Base-by-base conservation (phyloP, 2,888 invertebrate species). In the Metopia argyrocephala region DNA sequence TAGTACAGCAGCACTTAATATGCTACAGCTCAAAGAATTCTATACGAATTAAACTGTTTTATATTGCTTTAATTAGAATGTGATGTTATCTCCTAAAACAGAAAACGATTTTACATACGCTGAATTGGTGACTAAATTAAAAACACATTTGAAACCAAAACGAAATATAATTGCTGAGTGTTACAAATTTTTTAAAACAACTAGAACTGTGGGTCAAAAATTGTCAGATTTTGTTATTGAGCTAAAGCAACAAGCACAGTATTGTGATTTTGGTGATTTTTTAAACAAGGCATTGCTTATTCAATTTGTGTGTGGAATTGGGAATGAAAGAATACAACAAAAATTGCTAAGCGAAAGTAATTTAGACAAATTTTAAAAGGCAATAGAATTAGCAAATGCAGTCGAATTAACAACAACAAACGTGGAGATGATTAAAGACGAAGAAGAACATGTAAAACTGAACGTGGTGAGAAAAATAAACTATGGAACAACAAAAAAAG, bases 81-180 rank as follows among this genome's bases (percentile, higher is more conserved):
- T n/a, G n/a, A n/a, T n/a, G n/a, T n/a, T n/a, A n/a, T n/a, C 57
- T 45, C 66, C 48, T 28, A 75, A 56, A 18, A 65, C 75, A 48
- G 74, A 75, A 15, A 52, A 50, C 28, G 65, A 66, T 3, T 66
- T 56, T 46, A n/a, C 64, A 28, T 74, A 66, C 7, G 2, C 38
- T 20, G 66, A 57, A 25, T 38, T 74, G 28, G 48, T 48, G 28
- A 25, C 18, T 7, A 66, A 57, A 66, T 38, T 66, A 28, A 25
- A 57, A 27, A 59, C 25, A 27, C 75, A 74, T 74, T 65, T 74
- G 31, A 74, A 74, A 31, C 74, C 74, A 20, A 65, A 74, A 56
- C 52, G 45, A 52, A 74, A 66, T 48, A 74, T 65, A 23, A 65
- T 46, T 25, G 74, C 65, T 12, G 64, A 74, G 45, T 64, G 45